Percentiles rank a stretch among this genome's conserved stretches.
These are phyloP conservation scores for Nettapus auritus DNA, from an alignment of 2,113 vertebrate genomes.

Conservation along the genomic window DNA sequence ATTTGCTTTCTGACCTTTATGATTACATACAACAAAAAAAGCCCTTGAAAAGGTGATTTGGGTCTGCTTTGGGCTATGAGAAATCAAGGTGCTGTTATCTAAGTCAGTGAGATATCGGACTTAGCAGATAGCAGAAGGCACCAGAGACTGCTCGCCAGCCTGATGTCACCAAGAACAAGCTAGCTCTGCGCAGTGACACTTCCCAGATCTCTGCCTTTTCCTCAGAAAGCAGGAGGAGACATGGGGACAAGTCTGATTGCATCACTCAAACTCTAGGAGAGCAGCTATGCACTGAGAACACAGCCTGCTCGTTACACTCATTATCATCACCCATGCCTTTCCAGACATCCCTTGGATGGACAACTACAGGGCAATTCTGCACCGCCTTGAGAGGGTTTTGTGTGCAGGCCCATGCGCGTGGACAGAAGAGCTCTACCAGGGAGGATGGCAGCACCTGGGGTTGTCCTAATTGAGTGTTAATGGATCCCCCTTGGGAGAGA, in stretches of 20 bases:
- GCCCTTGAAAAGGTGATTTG: conserved; percentile 31
- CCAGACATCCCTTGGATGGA: neutral
- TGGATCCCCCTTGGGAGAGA: conserved; percentile 57
- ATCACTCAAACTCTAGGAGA: neutral
- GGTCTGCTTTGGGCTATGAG: neutral
- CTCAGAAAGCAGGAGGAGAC: neutral
- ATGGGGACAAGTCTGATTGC: neutral
- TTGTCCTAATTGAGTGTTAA: conserved; percentile 50
- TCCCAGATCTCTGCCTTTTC: neutral
- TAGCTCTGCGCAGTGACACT: neutral
- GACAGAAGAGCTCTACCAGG: neutral
- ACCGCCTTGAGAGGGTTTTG: neutral
- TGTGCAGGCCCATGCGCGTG: neutral
- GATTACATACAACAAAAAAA: conserved; percentile 28
- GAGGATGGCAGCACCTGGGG: neutral
- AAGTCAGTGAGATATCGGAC: neutral
- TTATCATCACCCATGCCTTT: neutral
- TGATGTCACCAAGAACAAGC: neutral
- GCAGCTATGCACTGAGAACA: neutral
- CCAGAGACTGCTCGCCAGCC: neutral
- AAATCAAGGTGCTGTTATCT: neutral
- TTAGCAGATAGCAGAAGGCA: neutral
- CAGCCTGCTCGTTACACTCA: neutral
- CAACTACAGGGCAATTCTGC: neutral
- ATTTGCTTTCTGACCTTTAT: conserved; percentile 20